Percentiles rank a stretch among this genome's conserved stretches.
phyloP scores from a whole-genome alignment of 1,140 invertebrate genomes.

The Rhynchophorus ferrugineus region DNA sequence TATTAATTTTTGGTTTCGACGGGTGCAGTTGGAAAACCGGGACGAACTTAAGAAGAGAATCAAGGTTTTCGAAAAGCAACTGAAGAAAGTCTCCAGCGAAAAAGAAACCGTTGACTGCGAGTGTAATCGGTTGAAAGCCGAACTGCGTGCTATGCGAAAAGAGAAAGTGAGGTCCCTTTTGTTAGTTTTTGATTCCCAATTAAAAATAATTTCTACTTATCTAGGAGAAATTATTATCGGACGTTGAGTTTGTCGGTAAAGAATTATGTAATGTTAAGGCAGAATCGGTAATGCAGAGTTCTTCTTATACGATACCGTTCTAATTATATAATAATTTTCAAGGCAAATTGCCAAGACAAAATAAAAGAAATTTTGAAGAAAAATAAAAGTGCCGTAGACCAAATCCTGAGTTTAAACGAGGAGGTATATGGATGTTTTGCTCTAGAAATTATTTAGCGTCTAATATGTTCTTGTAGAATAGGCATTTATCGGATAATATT shows the following conservation, averaged over 20 bases:
- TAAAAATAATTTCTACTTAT: not conserved
- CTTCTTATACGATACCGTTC: not conserved
- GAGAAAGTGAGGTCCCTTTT: constrained; percentile 11
- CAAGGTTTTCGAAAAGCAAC: constrained; percentile 11
- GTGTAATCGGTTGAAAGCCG: constrained; percentile 10
- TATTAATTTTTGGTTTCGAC: too few species aligned
- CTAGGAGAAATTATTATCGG: not conserved
- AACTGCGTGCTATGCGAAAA: constrained; percentile 14
- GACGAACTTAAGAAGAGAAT: constrained; percentile 15
- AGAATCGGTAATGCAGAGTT: constrained; percentile 1
- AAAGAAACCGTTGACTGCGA: constrained; percentile 10
- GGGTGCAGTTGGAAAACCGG: constrained; percentile 20
- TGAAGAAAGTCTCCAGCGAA: constrained; percentile 17
- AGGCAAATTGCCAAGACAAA: constrained; percentile 11
- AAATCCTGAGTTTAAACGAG: constrained; percentile 16
- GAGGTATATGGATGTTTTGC: constrained; percentile 11
- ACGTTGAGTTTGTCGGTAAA: not conserved
- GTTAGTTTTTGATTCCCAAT: not conserved
- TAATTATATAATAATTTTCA: not conserved
- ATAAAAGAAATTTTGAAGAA: constrained; percentile 9
- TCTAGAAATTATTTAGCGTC: too few species aligned
- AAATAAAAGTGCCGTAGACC: constrained; percentile 16
- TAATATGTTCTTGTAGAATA: constrained; percentile 17
- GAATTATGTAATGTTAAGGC: not conserved
- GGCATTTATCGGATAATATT: constrained; percentile 17